These are phyloP conservation scores for Pelodiscus sinensis DNA, from an alignment of 2,113 vertebrate species.

Conservation along the genomic window DNA sequence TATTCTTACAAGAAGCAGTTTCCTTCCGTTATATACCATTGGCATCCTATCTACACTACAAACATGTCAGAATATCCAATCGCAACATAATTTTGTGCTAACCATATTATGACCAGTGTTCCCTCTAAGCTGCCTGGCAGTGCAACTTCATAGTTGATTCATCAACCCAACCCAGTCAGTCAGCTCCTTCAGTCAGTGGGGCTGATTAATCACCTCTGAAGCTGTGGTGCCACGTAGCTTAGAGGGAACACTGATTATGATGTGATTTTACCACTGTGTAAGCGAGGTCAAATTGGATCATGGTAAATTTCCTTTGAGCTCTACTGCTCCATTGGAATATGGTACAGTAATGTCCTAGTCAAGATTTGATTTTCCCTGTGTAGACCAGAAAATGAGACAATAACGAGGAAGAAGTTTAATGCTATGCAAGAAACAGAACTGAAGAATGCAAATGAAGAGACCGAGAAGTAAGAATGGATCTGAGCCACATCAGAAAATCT, in stretches of 20 bases:
- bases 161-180: too few relatives aligned
- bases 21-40: not conserved
- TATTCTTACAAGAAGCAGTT: not conserved
- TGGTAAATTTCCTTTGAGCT: not conserved
- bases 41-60: not conserved
- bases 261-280: not conserved
- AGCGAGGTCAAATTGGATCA: not conserved
- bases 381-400: slow-evolving; percentile 9
- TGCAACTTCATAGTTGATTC: too few relatives aligned
- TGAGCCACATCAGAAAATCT: not conserved
- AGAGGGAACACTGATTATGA: not conserved
- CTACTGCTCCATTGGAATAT: not conserved
- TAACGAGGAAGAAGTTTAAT: slow-evolving; percentile 41
- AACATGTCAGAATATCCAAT: rapidly evolving
- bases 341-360: not conserved
- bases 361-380: rapidly evolving
- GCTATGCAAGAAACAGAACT: slow-evolving; percentile 32
- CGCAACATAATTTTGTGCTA: not conserved
- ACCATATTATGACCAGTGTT: rapidly evolving
- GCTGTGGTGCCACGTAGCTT: too few relatives aligned
- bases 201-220: too few relatives aligned
- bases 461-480: not conserved
- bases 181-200: too few relatives aligned
- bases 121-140: too few relatives aligned
- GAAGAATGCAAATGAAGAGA: not conserved